Percentiles rank a stretch among this genome's conserved stretches.
Evolutionary conservation across 2,113 vertebrate species (phyloP).

Genomic region (Crotalus horridus): DNA sequence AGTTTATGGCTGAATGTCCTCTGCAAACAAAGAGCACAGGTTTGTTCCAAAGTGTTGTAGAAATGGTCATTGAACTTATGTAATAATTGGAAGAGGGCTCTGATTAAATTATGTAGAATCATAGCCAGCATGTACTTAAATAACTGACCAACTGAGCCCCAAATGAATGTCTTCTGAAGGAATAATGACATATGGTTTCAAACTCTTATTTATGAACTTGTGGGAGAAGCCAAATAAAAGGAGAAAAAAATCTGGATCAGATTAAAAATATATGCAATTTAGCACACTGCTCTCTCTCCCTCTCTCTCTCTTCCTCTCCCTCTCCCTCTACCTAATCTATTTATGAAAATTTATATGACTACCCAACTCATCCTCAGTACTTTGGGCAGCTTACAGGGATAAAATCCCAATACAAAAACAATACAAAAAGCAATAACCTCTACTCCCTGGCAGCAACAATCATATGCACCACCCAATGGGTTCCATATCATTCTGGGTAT

Average conservation of each 20-base stretch:
- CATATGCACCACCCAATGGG: too few relatives aligned
- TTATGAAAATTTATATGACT: too few relatives aligned
- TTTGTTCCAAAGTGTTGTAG: not conserved
- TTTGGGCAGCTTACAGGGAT: too few relatives aligned
- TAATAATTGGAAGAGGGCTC: not conserved
- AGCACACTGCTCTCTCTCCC: not conserved
- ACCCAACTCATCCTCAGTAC: too few relatives aligned
- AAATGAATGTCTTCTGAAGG: not conserved
- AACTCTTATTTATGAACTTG: not conserved
- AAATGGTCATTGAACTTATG: not conserved
- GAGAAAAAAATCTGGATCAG: not conserved
- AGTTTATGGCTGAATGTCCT: not conserved
- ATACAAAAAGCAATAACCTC: too few relatives aligned
- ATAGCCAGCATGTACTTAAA: not conserved
- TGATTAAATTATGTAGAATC: not conserved
- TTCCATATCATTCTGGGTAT: too few relatives aligned
- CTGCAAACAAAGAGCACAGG: not conserved
- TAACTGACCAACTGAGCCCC: not conserved
- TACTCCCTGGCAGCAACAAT: too few relatives aligned
- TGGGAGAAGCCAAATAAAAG: not conserved
- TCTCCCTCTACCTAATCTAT: too few relatives aligned
- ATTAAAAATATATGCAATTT: not conserved
- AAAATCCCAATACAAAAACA: too few relatives aligned
- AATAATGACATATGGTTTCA: not conserved
- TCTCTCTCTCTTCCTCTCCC: too few relatives aligned